Percentiles rank a stretch among this genome's conserved stretches.
phyloP scores from a whole-genome alignment of 23 tunicate genomes.

The Aplidium turbinatum region DNA sequence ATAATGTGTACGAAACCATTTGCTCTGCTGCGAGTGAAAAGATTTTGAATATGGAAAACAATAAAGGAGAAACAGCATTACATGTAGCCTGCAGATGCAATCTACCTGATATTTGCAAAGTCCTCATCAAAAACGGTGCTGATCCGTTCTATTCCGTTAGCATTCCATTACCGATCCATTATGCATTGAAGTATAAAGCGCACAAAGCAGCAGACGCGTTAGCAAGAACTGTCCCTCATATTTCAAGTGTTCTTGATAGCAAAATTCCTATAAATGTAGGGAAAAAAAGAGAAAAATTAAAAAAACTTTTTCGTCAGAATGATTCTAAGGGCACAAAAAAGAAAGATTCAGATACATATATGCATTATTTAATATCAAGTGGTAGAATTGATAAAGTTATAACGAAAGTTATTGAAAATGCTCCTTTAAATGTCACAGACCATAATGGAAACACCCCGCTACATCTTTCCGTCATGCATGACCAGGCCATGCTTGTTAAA shows the following conservation, averaged over 20 bases:
- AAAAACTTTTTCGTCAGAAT: conserved; percentile 15
- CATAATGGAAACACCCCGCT: conserved; percentile 74
- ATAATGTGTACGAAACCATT: conserved; percentile 14
- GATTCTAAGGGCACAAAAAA: conserved; percentile 17
- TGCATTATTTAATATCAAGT: conserved; percentile 65
- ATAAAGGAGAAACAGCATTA: conserved; percentile 62
- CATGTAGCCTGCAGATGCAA: conserved; percentile 47
- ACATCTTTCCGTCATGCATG: conserved; percentile 57
- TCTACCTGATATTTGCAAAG: conserved; percentile 23
- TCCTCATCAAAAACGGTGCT: conserved; percentile 52
- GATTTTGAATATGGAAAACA: conserved; percentile 39
- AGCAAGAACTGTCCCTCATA: conserved; percentile 44
- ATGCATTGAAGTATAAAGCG: conserved; percentile 60
- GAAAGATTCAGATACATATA: conserved; percentile 17
- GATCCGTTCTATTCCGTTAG: conserved; percentile 12
- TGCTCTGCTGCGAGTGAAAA: conserved; percentile 6
- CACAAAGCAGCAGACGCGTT: conserved; percentile 10
- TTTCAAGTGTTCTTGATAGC: too few relatives aligned
- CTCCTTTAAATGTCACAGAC: conserved; percentile 62
- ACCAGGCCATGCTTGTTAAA: conserved; percentile 49
- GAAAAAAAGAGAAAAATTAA: conserved; percentile 42
- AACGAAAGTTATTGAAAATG: conserved; percentile 39
- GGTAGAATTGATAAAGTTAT: conserved; percentile 73
- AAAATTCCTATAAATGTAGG: conserved; percentile 72
- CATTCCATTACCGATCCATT: conserved; percentile 62